Evolutionary conservation across 2,888 invertebrate species (phyloP), one percentile per base, ranked within the genome.

Genomic region (Thalpophila matura): DNA sequence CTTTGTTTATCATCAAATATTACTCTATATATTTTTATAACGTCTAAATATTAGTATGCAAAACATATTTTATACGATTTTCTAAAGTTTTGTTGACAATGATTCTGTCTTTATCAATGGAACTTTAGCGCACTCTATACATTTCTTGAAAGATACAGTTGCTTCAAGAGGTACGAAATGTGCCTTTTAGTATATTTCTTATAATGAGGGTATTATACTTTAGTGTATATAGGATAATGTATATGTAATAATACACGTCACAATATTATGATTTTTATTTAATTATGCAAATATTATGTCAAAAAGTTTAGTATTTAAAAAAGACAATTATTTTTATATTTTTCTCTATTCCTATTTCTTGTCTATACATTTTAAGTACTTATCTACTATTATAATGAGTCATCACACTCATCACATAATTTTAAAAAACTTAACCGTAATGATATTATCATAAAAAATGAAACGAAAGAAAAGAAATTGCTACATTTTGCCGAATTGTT

Each of bases 151-250:
- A 40, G 45, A 62, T 54, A 47, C 53, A 42, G 56, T 74, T 82
- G 91, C 89, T 92, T 89, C 82, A 81, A 82, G 77, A 91, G 94
- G 94, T 93, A 94, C 94, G 87, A 87, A 80, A 72, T 85, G 93
- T 94, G 93, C 93, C 94, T 94, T 94, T 84, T 90, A 89, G 80
- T 85, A 60, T 86, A 88, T 87, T 88, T 86, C 81, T 80, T 83
- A 54, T 72, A 81, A 90, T 92, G 91, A 93, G 93, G 93, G 92
- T 93, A 91, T 86, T 88, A 87, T 88, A 84, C 85, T 80, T 82
- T 85, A 86, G 77, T 91, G 92, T 91, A 90, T 74, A 91, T 92
- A 93, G 59, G 72, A 74, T 75, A 81, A 63, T 42, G 57, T 67
- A 54, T 60, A 56, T 63, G 59, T 58, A 72, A 63, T 22, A 12